Evolutionary conservation across 2,113 vertebrate genomes (phyloP).

Genomic region (Dendropsophus ebraccatus): DNA sequence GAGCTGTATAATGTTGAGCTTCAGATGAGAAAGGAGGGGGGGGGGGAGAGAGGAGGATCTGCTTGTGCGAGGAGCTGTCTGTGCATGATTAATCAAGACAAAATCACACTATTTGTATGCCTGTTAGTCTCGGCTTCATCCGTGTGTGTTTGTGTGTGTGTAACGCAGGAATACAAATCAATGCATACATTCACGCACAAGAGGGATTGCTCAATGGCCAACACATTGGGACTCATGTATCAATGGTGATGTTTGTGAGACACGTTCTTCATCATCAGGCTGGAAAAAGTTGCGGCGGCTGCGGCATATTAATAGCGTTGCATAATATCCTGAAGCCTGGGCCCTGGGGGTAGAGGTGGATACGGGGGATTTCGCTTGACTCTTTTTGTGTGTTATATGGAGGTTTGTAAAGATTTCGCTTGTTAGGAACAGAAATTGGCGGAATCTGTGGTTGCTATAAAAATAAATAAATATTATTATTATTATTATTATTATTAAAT

Average conservation of each 20-base stretch:
- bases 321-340: background rate
- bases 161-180: conserved; percentile 13
- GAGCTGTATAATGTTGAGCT: conserved; percentile 59
- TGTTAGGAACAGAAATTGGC: too few species aligned
- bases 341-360: too few species aligned
- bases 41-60: conserved; percentile 54
- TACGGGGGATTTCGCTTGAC: too few species aligned
- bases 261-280: background rate
- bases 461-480: too few species aligned
- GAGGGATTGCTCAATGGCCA: background rate
- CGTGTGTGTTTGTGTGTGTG: background rate
- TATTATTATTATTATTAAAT: too few species aligned
- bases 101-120: conserved; percentile 51
- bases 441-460: too few species aligned
- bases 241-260: background rate
- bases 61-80: conserved; percentile 53
- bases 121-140: background rate
- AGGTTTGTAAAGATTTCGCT: too few species aligned
- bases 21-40: conserved; percentile 53
- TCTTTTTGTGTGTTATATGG: too few species aligned
- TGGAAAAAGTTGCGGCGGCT: background rate
- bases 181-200: background rate
- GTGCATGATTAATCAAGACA: conserved; percentile 56
- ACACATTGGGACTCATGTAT: background rate
- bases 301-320: background rate